These are phyloP conservation scores for Aptenodytes forsteri DNA, from an alignment of 2,113 vertebrate genomes.

Conservation along the genomic window DNA sequence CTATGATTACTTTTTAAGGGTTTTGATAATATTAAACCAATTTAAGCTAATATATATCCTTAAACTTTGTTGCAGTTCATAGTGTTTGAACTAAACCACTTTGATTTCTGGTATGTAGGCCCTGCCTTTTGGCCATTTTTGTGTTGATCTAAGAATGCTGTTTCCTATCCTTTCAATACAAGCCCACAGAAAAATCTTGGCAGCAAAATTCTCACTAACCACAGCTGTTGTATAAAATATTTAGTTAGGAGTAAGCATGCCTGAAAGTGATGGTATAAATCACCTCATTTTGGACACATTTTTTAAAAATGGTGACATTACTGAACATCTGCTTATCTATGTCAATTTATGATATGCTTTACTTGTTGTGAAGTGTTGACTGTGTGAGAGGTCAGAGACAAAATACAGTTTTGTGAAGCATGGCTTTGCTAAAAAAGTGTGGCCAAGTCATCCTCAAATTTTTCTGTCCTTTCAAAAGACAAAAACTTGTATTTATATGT, in stretches of 20 bases:
- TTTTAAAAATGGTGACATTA: background rate
- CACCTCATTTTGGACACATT: constrained; percentile 14
- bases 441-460: background rate
- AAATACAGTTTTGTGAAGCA: background rate
- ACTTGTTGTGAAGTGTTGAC: background rate
- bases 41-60: background rate
- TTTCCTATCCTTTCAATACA: background rate
- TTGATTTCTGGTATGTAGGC: background rate
- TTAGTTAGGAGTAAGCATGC: constrained; percentile 26
- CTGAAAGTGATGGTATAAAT: constrained; percentile 52
- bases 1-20: background rate
- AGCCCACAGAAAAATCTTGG: background rate
- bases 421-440: background rate
- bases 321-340: constrained; percentile 39
- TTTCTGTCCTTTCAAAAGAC: background rate
- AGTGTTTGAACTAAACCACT: background rate
- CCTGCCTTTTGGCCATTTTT: constrained; percentile 25
- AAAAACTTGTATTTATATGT: background rate
- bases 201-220: constrained; percentile 15
- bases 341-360: background rate
- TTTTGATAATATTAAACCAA: background rate
- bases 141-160: background rate
- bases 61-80: background rate
- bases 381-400: background rate
- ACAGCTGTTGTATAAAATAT: constrained; percentile 37